Base-by-base conservation (phyloP, 2,113 vertebrate species). In the Hyperopisus bebe region DNA sequence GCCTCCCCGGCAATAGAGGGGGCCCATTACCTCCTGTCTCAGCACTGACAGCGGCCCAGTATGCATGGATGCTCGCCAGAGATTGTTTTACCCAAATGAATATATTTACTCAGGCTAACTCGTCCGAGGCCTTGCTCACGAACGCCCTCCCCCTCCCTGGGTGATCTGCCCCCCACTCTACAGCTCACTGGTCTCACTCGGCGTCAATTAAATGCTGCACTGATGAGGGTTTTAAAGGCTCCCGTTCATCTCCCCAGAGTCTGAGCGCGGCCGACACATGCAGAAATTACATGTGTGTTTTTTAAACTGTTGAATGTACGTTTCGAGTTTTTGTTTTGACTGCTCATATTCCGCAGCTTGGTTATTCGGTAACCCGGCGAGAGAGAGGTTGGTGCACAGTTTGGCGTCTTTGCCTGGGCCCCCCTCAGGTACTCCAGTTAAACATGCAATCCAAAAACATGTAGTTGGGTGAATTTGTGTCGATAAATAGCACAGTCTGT, bases 11-110 rank as follows among this genome's bases (percentile, higher is more conserved):
- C 51, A 95, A 96, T 95, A 95, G 94, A 91, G n/a, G 92, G 93
- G 94, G 93, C 94, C 94, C 92, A 92, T 96, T 96, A 94, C 96
- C 94, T 94, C 92, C 94, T 96, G 94, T 93, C 94, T 95, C 92
- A 91, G 92, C 94, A 95, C 94, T 92, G 92, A 95, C 94, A 95
- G 91, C 91, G 91, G 92, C 89, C 91, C 88, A 91, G 91, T 92
- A 94, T 93, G 94, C 94, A 93, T 95, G 95, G 94, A 91, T 92
- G 94, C 92, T 91, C 92, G 92, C 89, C 93, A 91, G 93, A 92
- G 94, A 96, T 93, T 96, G 93, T 96, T 95, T 95, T 94, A 94
- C 89, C 88, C 90, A 92, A 91, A 94, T 95, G 92, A 95, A 95
- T 96, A 85, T 94, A 94, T 95, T 95, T 94, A 93, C 91, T 94